A percentile compares a stretch with the other conserved stretches of the same genome.
Conservation (phyloP, 2,888 invertebrate species). For the Agrotis ipsilon region DNA sequence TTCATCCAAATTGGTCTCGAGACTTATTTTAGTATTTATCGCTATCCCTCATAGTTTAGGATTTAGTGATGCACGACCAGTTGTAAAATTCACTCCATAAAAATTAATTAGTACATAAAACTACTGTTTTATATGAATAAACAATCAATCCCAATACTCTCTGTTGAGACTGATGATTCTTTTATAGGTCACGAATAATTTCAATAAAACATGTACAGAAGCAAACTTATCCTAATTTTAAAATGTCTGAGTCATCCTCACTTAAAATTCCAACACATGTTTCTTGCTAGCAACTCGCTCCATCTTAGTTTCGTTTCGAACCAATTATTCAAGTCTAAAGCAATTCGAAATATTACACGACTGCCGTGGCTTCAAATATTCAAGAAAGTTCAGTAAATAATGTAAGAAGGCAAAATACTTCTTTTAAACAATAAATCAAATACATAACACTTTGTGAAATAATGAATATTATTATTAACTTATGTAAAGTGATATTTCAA, state of each 20-base stretch:
- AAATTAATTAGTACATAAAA: too few species aligned
- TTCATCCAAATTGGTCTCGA: too few species aligned
- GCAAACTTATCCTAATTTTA: not conserved
- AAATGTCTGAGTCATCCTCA: constrained; percentile 8
- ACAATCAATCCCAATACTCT: too few species aligned
- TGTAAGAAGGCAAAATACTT: not conserved
- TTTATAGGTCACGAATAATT: too few species aligned
- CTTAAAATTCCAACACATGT: constrained; percentile 40
- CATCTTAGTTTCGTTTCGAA: constrained; percentile 44
- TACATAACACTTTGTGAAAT: too few species aligned
- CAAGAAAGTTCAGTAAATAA: constrained; percentile 23
- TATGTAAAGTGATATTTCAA: constrained; percentile 3
- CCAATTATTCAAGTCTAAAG: constrained; percentile 45
- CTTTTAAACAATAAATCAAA: not conserved
- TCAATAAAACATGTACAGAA: not conserved
- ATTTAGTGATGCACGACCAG: too few species aligned
- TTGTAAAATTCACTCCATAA: too few species aligned
- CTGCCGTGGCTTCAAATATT: constrained; percentile 12
- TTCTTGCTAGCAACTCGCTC: constrained; percentile 33
- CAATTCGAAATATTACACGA: constrained; percentile 30
- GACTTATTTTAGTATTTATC: too few species aligned
- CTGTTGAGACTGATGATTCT: too few species aligned
- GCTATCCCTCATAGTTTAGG: too few species aligned
- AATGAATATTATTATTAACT: not conserved
- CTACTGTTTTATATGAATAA: too few species aligned